Base-by-base conservation (phyloP, 2,113 vertebrate genomes). In the Ailurus styani region DNA sequence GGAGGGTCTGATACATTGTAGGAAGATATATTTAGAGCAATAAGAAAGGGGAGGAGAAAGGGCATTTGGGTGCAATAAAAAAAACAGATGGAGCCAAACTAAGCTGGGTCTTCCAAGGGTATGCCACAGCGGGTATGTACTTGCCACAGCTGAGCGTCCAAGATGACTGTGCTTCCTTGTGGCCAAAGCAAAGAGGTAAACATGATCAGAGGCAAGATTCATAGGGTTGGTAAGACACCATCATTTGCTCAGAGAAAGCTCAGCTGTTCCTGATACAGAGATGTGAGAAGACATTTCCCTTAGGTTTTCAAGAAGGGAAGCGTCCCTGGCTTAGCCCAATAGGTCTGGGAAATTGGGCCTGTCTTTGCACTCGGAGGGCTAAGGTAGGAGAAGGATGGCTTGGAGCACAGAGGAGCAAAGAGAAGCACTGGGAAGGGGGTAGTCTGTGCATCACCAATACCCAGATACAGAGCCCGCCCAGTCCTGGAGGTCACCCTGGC, bases 101-200 rank as follows among this genome's bases (percentile, higher is more conserved):
- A 6, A 23, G 87, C 2, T 20, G 0, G 0, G n/a, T 64, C 72
- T 54, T 40, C 2, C 0, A 29, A 9, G 72, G 11, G 31, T 4
- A 15, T 7, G 23, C 27, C 6, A 0, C 0, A 12, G n/a, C 18
- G 6, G 7, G 25, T 31, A 17, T 4, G 5, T 2, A 40, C 45
- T 60, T 72, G 54, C 47, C 60, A 31, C 3, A 40, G 37, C 15
- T 40, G 45, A 81, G 9, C 17, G 11, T 34, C 47, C 11, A 21
- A 23, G 15, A 3, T 0, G n/a, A 57, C 31, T 2, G 5, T 45
- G 77, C 40, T 93, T 42, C 85, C 14, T 17, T 6, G 73, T 23
- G 42, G 52, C 60, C 91, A 54, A n/a, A 31, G 50, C 57, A n/a
- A 75, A 83, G 72, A 47, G 52, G 87, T 8, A 23, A 57, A 62